Evolutionary conservation across 2,888 invertebrate genomes (phyloP), one percentile per base, ranked within the genome.

Genomic region (Euspilapteryx auroguttella): DNA sequence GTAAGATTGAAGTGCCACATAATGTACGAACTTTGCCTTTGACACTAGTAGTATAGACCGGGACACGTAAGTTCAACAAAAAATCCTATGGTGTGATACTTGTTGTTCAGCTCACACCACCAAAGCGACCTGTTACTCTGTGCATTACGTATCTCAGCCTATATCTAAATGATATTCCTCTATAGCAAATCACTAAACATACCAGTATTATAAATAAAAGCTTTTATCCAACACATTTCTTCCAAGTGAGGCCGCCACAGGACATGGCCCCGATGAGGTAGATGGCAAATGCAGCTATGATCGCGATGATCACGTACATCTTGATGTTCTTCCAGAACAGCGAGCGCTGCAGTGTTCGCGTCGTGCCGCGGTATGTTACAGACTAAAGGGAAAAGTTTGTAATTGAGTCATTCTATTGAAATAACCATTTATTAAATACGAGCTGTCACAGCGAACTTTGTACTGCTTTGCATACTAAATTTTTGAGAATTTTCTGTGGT

Each of bases 281-380:
- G 13, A 92, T 59, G 14, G 89, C 80, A 28, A 89, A 52, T 42
- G 86, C 86, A 38, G 86, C 71, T 26, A 88, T 64, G 29, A 86
- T 73, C 3, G 77, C 56, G 36, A 81, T 45, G 36, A 93, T 83
- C 8, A 89, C 79, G 43, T 93, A 93, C 50, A 94, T 79, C 61
- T 95, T 94, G 10, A 94, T 82, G 53, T 93, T 95, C 62, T 94
- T 94, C 94, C 94, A 94, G 65, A 92, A 95, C 65, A 95, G 79
- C 10, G 90, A 86, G 22, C 93, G 79, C 20, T 92, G 90, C 34
- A 96, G 64, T 37, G 88, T 90, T 47, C 93, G 81, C 39, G 94
- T 92, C 3, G 87, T 87, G 45, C 86, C 85, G 43, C 89, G 85
- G 68, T 94, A 95, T 34, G 89, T 81, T 8, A 94, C 86, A 2